Evolutionary conservation across 2,888 invertebrate species (phyloP).

Genomic region (Drosophila planitibia): DNA sequence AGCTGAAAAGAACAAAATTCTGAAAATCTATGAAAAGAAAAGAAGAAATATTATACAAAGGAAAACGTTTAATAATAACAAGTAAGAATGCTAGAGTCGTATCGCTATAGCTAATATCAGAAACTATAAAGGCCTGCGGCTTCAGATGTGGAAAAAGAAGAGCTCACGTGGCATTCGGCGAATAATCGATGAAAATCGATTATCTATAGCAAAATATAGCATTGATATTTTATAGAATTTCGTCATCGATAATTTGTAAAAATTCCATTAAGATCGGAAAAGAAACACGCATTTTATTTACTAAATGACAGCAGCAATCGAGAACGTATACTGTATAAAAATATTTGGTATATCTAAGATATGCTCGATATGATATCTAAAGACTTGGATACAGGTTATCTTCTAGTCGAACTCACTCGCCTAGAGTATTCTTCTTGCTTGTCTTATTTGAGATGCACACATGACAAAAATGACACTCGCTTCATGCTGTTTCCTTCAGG

Average conservation of each 20-base stretch:
- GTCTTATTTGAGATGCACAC: too few species aligned
- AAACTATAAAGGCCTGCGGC: not conserved
- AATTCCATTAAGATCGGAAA: not conserved
- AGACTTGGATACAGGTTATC: not conserved
- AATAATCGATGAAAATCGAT: not conserved
- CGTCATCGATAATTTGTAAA: not conserved
- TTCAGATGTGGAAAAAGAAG: not conserved
- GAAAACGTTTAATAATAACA: not conserved
- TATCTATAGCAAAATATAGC: not conserved
- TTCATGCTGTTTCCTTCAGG: not conserved
- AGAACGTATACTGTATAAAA: rapidly evolving
- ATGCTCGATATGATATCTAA: not conserved
- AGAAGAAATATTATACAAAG: not conserved
- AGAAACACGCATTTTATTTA: not conserved
- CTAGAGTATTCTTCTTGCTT: too few species aligned
- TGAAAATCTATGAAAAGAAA: not conserved
- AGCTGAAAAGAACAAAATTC: not conserved
- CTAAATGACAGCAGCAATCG: not conserved
- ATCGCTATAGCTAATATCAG: not conserved
- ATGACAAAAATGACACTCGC: not conserved
- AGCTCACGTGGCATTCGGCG: not conserved
- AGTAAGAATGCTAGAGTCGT: not conserved
- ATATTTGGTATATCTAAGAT: not conserved
- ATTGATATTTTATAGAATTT: not conserved
- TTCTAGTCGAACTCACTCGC: not conserved